Percentiles rank a stretch among this genome's conserved stretches.
These are phyloP conservation scores for Budorcas taxicolor DNA, from an alignment of 2,113 vertebrate genomes.

Conservation along the genomic window DNA sequence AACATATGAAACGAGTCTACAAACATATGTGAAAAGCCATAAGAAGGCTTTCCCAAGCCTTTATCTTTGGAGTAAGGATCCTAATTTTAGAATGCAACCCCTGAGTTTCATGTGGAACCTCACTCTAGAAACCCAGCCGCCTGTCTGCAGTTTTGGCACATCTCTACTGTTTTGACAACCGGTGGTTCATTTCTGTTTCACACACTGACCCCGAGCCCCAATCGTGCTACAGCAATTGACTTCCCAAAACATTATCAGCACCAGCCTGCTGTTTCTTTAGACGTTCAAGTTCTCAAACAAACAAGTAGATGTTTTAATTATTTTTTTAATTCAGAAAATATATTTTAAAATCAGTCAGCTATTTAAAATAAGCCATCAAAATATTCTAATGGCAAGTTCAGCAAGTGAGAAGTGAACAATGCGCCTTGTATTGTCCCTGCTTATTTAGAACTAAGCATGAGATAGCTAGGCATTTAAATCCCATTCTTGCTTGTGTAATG, in stretches of 20 bases:
- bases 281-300: constrained; percentile 19
- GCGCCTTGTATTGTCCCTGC: background rate
- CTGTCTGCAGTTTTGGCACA: background rate
- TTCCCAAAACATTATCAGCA: background rate
- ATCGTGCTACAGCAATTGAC: background rate
- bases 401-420: background rate
- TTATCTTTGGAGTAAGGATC: constrained; percentile 16
- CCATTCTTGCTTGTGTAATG: background rate
- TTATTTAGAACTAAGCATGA: constrained; percentile 33
- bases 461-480: background rate
- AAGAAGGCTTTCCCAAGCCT: background rate
- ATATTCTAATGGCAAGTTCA: constrained; percentile 41
- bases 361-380: constrained; percentile 66
- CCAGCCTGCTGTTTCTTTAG: background rate
- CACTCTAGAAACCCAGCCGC: background rate
- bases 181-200: background rate
- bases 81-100: background rate
- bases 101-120: background rate
- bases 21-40: background rate
- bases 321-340: constrained; percentile 47
- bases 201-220: background rate
- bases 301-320: constrained; percentile 51
- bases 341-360: constrained; percentile 37
- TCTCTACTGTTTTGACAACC: background rate
- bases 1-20: background rate